phyloP scores from a whole-genome alignment of 2,888 invertebrate genomes.

The Terebella lapidaria region DNA sequence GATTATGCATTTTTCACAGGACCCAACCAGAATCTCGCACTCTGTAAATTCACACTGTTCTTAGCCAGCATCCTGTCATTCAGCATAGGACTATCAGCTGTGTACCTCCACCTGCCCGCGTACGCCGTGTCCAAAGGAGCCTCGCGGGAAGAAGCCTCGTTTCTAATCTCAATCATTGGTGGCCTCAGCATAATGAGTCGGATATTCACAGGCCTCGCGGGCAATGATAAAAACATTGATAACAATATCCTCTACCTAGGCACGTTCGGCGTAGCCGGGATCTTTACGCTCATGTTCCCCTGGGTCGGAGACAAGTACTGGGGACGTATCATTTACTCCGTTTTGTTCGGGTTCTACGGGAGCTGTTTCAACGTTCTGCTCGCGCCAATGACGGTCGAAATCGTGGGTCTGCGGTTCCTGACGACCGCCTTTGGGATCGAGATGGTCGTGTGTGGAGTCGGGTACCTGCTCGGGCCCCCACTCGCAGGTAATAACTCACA shows the following conservation, averaged over 20 bases:
- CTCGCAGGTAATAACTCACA: constrained; percentile 1
- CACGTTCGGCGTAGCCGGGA: constrained; percentile 5
- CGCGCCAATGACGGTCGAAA: constrained; percentile 6
- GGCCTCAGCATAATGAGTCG: constrained; percentile 8
- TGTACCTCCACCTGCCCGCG: constrained; percentile 5
- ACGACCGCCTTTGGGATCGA: constrained; percentile 3
- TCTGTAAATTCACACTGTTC: constrained; percentile 3
- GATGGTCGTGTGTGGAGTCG: constrained; percentile 6
- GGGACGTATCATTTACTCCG: background rate
- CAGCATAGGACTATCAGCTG: constrained; percentile 2
- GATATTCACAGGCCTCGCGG: constrained; percentile 7
- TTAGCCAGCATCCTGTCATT: constrained; percentile 5
- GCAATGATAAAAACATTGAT: constrained; percentile 7
- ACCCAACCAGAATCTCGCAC: background rate
- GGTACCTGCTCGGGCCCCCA: constrained; percentile 5
- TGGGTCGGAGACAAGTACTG: background rate
- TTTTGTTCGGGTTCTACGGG: constrained; percentile 8
- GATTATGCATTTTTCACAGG: background rate
- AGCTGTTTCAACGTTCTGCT: constrained; percentile 6
- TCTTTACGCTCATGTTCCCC: constrained; percentile 5
- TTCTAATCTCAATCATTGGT: constrained; percentile 1
- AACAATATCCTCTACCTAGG: constrained; percentile 7
- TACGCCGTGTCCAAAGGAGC: constrained; percentile 1
- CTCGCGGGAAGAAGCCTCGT: background rate
- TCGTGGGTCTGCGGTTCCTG: constrained; percentile 2